Evolutionary conservation across 2,113 vertebrate species (phyloP), one percentile per base, ranked within the genome.

Genomic region (Tragelaphus imberbis): DNA sequence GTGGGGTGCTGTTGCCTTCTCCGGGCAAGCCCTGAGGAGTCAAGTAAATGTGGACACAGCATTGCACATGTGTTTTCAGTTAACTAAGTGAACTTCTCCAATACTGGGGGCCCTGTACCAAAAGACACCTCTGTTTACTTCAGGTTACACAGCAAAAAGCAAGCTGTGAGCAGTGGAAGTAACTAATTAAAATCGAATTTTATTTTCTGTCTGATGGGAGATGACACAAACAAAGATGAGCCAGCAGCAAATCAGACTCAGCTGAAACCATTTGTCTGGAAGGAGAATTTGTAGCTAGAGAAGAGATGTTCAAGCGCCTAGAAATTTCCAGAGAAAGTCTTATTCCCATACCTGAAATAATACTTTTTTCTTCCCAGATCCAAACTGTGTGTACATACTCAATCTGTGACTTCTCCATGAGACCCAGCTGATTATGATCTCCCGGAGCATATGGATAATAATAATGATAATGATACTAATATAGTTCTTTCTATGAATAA

Each of bases 1-100:
- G 44, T 44, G 44, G 44, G 44, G 44, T 44, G 44, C 44, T 1
- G 1, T 44, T 44, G 44, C 44, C 44, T 44, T 44, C 44, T 44
- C 44, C 44, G 1, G n/a, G 68, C 84, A 95, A 97, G 85, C 84
- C 55, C 79, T 95, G 56, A 47, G 92, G 93, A 88, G 40, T 36
- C 47, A 7, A 55, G 94, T 59, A 16, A 25, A 3, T 0, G 0
- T 36, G 47, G 9, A 14, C 33, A 11, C 47, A 44, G 27, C 40
- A 1, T 16, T 1, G 25, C 19, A 92, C 23, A 49, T 11, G 1
- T 77, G n/a, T n/a, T 97, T 96, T 85, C 75, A 33, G 88, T 88
- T 12, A 85, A 86, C 47, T 65, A 49, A 90, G 79, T 17, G 47
- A 65, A 63, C 88, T 7, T 87, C 87, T 93, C 30, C 30, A 6